Conservation (phyloP, 2,113 vertebrate species). For the Cavia aperea region DNA sequence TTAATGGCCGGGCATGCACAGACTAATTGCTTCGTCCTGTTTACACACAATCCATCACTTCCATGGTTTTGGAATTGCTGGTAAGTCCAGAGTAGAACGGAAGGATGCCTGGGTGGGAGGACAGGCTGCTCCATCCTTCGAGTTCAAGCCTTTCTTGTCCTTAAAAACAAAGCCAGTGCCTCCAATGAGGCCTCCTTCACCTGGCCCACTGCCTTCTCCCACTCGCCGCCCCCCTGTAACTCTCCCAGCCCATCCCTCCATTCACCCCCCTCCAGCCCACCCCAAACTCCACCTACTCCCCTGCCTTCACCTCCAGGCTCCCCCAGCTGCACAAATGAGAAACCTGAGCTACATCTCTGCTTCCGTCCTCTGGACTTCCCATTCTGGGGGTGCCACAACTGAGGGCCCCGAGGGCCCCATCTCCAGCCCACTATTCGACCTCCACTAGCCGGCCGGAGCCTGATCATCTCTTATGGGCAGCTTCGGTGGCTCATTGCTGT, state of each 20-base stretch:
- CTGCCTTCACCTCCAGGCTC: too few species aligned
- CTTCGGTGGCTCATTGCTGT: fast-evolving
- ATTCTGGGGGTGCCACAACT: not conserved
- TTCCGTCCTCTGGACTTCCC: not conserved
- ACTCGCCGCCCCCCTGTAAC: not conserved
- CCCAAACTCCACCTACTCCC: not conserved
- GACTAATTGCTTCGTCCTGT: conserved; percentile 67
- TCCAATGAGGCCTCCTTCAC: not conserved
- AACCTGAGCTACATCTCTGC: too few species aligned
- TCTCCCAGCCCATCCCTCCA: not conserved
- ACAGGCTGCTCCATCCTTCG: not conserved
- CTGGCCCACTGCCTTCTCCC: not conserved
- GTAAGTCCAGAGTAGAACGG: not conserved
- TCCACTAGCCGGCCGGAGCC: too few species aligned
- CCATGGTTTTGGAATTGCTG: not conserved
- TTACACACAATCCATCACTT: conserved; percentile 64
- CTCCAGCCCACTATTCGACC: not conserved
- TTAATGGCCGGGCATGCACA: conserved; percentile 65
- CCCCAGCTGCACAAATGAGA: too few species aligned
- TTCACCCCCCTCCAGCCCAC: not conserved
- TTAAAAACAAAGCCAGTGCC: not conserved
- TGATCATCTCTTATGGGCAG: not conserved
- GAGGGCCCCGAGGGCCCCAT: not conserved
- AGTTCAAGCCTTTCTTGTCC: not conserved
- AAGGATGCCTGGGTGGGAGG: not conserved